Base-by-base conservation (phyloP, 1,140 invertebrate species). In the Polypedilum pembai region DNA sequence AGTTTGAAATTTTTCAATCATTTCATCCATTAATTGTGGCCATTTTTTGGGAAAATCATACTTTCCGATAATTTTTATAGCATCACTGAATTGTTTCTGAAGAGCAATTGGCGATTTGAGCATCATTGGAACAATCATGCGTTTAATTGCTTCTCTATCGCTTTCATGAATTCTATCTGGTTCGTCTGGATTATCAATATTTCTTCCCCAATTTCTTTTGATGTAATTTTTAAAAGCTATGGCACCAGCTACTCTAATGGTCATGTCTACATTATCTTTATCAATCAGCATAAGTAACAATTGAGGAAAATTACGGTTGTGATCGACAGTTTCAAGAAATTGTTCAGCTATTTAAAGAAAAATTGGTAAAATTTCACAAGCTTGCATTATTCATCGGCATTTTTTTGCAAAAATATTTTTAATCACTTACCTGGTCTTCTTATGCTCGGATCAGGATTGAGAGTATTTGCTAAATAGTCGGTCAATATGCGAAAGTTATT, bases 221-320 rank as follows among this genome's bases (percentile, higher is more conserved):
- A 98, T 89, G 82, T 91, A 97, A 83, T 99, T 99, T 83, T 99
- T 99, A 79, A 99, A 97, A 15, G 92, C 91, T 77, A 99, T 91
- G 66, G 95, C 90, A 72, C 93, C 94, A 45, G 94, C 91, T 65
- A 96, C 85, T 78, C 94, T 86, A 73, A 98, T 92, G 7, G 91
- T 92, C 76, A 91, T 83, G 77, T 95, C 91, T 24, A 91, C 84
- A 77, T 90, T 88, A 33, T 86, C 80, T 78, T 93, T 94, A 76
- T 94, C 90, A 74, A 98, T 88, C 8, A 98, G 84, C 78, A 92
- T 88, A 1, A 98, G 84, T 21, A 98, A 83, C 20, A 98, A 82
- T 7, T 97, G 83, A 0, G 94, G 89, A 85, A 96, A 98, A 81
- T 96, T 95, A 79, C 94, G 89, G 82, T 96, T 96, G 0, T 87